Conservation (phyloP, 2,113 vertebrate species). For the Xiphophorus maculatus region DNA sequence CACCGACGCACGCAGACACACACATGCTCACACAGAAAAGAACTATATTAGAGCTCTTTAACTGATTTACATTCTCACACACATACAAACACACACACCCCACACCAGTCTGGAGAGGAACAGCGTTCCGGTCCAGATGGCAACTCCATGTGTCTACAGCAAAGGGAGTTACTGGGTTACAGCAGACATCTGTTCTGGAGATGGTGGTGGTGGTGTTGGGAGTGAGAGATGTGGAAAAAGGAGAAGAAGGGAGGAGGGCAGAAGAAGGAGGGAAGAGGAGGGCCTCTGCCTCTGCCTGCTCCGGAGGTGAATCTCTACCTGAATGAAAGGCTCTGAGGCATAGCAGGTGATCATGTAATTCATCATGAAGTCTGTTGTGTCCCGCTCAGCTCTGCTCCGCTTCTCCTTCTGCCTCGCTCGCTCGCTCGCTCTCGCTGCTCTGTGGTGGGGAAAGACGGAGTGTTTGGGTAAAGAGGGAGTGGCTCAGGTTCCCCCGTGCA, state of each 20-base stretch:
- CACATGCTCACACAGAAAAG: slow-evolving; percentile 19
- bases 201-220: slow-evolving; percentile 73
- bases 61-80: slow-evolving; percentile 63
- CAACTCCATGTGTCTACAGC: slow-evolving; percentile 83
- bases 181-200: slow-evolving; percentile 84
- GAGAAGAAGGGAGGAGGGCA: slow-evolving; percentile 40
- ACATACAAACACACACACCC: slow-evolving; percentile 44
- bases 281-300: slow-evolving; percentile 49
- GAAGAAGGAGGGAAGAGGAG: slow-evolving; percentile 20
- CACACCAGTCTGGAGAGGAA: slow-evolving; percentile 77
- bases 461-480: not conserved
- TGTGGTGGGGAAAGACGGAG: slow-evolving; percentile 34
- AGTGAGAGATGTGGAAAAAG: slow-evolving; percentile 55
- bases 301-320: slow-evolving; percentile 77
- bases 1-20: slow-evolving; percentile 28
- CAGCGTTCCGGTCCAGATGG: slow-evolving; percentile 82
- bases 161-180: slow-evolving; percentile 84
- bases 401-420: slow-evolving; percentile 36
- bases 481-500: not conserved
- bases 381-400: slow-evolving; percentile 41
- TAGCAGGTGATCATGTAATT: slow-evolving; percentile 77
- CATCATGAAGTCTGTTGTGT: slow-evolving; percentile 68
- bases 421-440: slow-evolving; percentile 48
- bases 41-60: slow-evolving; percentile 47
- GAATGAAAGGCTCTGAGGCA: slow-evolving; percentile 71